Evolutionary conservation across 53 echinoderm and acorn worm species (phyloP), one percentile per base, ranked within the genome.

Genomic region (Antedon mediterranea): DNA sequence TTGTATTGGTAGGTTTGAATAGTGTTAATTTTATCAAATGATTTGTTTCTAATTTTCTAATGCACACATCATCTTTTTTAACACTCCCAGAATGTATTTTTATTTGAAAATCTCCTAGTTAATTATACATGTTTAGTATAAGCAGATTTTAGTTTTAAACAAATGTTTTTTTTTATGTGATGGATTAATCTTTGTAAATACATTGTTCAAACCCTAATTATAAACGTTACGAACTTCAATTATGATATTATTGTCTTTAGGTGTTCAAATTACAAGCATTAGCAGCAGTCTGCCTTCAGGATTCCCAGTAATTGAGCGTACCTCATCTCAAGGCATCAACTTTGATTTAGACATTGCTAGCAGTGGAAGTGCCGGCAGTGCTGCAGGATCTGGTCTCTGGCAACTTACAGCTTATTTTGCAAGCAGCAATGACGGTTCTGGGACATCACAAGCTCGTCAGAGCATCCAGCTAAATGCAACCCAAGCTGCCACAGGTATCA

Each of bases 281-380:
- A 32, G 42, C 27, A 41, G 84, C 57, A 43, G 74, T 30, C 32
- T 86, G 0, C 27, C 43, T 11, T 78, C 78, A 4, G 72, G 37
- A 29, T 32, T 11, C 31, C 33, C 28, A 9, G 78, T 86, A 26
- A 34, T 34, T 34, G 86, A 86, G 34, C 86, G 86, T 32, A 34
- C 28, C 34, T n/a, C 74, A n/a, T 71, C 70, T 70, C 82, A 82
- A 31, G 30, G 74, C 15, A 33, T 86, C 28, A 87, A 72, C 82
- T 82, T 89, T 43, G 84, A 83, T 84, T 85, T 94, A 31, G 73
- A 74, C 72, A 80, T 94, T 30, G 81, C 82, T 30, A 82, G 91
- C 0, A 74, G 77, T 73, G 13, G 85, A 0, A 41, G 32, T 0
- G 83, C 91, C 0, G 94, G 91, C 0, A 78, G 89, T 26, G 87